Conservation (phyloP, 2,797 vertebrate species). For the Gymnothorax reevesii region DNA sequence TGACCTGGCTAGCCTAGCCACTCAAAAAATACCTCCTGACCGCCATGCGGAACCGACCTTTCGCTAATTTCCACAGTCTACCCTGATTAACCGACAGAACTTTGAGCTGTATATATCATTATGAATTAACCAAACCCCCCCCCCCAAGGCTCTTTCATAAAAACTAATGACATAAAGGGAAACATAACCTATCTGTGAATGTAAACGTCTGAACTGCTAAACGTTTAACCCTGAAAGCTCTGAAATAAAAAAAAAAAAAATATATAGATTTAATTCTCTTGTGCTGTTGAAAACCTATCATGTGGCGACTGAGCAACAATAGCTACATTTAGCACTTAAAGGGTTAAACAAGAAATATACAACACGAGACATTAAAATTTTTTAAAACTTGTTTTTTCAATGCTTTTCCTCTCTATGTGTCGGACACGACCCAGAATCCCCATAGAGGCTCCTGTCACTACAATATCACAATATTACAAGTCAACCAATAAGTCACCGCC, state of each 20-base stretch:
- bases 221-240: neutral
- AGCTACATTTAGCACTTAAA: too few species aligned
- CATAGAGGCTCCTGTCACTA: neutral
- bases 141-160: neutral
- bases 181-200: too few species aligned
- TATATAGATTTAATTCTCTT: too few species aligned
- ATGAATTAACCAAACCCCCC: neutral
- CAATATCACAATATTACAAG: neutral
- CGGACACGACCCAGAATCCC: neutral
- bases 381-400: neutral
- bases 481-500: neutral
- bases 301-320: too few species aligned
- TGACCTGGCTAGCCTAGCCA: neutral
- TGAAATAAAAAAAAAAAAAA: too few species aligned
- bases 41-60: neutral
- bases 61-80: neutral
- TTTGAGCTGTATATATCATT: neutral
- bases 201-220: too few species aligned
- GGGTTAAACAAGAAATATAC: too few species aligned
- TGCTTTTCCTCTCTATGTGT: neutral
- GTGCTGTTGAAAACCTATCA: too few species aligned
- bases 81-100: neutral
- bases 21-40: neutral
- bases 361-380: neutral
- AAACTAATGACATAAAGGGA: neutral